Evolutionary conservation across 2,888 invertebrate species (phyloP), one percentile per base, ranked within the genome.

Genomic region (Ornithoptera alexandrae): DNA sequence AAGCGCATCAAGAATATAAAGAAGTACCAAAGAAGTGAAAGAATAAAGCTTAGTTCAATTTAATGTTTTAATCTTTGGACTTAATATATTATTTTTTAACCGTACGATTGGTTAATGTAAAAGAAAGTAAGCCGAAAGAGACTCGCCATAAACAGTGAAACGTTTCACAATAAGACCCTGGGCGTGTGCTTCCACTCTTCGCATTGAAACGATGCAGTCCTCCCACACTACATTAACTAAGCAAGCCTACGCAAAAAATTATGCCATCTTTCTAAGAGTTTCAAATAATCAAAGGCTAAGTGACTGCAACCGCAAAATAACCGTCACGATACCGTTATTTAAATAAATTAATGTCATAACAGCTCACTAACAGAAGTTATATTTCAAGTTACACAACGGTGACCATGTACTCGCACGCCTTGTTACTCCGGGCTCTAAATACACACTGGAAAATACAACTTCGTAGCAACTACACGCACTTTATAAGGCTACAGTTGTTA

Each of bases 401-500:
- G 20, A 1, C 46, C 42, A 46, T n/a, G 62, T 62, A 39, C 42
- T n/a, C 39, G 61, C 18, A 20, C 18, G 20, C 12, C 20, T 62
- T 39, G 20, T 12, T 6, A 62, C n/a, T 20, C 20, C 17, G 6
- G 22, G 42, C 42, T 46, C 15, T 46, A 20, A 17, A 24, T 30
- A 60, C 30, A 57, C 22, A 46, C 56, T 58, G 61, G 56, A 39
- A 46, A 56, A 53, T 36, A 57, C 58, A 58, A 72, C 79, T 76
- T 73, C 66, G 72, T 60, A 73, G 74, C 79, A 82, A 81, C 85
- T 83, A 82, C 80, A 77, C 81, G 80, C 75, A 77, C 88, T 86
- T 81, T 85, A 84, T 84, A 88, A 81, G 85, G 86, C 81, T 79
- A 79, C 79, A 81, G 84, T 81, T 83, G 83, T 83, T 82, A 78